Base-by-base conservation (phyloP, 2,113 vertebrate species). In the Heliornis fulica region DNA sequence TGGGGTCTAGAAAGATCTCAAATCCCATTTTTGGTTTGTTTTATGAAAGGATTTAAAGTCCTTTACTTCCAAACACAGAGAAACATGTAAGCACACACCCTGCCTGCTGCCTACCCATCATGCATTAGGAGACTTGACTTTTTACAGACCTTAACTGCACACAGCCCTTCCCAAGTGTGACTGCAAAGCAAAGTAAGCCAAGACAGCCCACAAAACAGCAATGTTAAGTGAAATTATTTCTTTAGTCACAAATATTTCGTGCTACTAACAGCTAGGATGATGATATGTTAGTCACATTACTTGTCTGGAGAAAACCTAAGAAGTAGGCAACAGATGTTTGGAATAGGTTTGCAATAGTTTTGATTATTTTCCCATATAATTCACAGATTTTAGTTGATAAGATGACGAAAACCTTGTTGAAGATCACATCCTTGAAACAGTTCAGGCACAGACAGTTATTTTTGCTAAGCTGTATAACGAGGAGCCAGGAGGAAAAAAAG, bases 271-370 rank as follows among this genome's bases (percentile, higher is more conserved):
- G 85, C 93, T 83, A 90, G 81, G 64, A 92, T 85, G 86, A 88
- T 60, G 85, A 95, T 53, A 53, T 63, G 69, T 87, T 87, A 89
- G 89, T 92, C 90, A 93, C 54, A 92, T 63, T 56, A 78, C 80
- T 93, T 34, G 50, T 78, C 76, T 77, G 80, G 21, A 90, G 71
- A 95, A 90, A 93, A 92, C 83, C 63, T 75, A 80, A 91, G 92
- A 93, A 94, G 89, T 70, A 93, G 56, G 91, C 83, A 94, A 83
- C 93, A 95, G 78, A 95, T 89, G 91, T 94, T 91, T 79, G 90
- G 75, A 97, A 89, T 71, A 83, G 70, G 69, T 95, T 89, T 92
- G 83, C 77, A 92, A 40, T 87, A 82, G 92, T 83, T 94, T 82
- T 79, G 13, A 90, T 92, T 95, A 85, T 96, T 96, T 91, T 54